Conservation (phyloP, 2,797 vertebrate genomes). For the Lepilemur septentrionalis region DNA sequence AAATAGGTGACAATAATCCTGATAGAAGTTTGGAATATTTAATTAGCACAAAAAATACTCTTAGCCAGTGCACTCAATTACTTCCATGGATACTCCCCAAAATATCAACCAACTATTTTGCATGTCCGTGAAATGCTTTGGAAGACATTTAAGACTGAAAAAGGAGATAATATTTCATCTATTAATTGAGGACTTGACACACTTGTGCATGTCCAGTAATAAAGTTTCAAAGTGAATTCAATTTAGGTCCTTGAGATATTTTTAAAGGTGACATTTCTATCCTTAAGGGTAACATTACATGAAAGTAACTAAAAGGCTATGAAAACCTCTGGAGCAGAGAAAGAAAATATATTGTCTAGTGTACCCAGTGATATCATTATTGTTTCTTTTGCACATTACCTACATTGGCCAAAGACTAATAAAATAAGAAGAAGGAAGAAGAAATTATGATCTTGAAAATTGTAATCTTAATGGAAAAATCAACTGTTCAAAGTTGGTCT, state of each 20-base stretch:
- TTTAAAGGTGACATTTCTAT: slow-evolving; percentile 86
- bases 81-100: slow-evolving; percentile 84
- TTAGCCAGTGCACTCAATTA: slow-evolving; percentile 83
- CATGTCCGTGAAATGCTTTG: slow-evolving; percentile 84
- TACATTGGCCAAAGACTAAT: not conserved
- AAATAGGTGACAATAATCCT: slow-evolving; percentile 89
- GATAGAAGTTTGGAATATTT: slow-evolving; percentile 89
- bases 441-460: not conserved
- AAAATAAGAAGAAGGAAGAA: not conserved
- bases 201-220: slow-evolving; percentile 80
- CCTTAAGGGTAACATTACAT: slow-evolving; percentile 77
- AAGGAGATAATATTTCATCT: slow-evolving; percentile 86
- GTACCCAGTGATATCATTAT: not conserved
- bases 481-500: not conserved
- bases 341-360: not conserved
- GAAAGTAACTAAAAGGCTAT: slow-evolving; percentile 59
- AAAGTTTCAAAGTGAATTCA: slow-evolving; percentile 86
- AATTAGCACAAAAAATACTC: slow-evolving; percentile 88
- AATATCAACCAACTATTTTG: slow-evolving; percentile 86
- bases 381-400: not conserved
- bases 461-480: not conserved
- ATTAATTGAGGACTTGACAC: slow-evolving; percentile 85
- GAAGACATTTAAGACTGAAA: slow-evolving; percentile 85
- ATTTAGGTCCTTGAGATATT: slow-evolving; percentile 82
- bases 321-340: slow-evolving; percentile 24